Percentiles rank a stretch among this genome's conserved stretches.
Conservation (phyloP, 37 sponge, comb jelly and placozoan species). For the Chondrilla cf. caribensis region DNA sequence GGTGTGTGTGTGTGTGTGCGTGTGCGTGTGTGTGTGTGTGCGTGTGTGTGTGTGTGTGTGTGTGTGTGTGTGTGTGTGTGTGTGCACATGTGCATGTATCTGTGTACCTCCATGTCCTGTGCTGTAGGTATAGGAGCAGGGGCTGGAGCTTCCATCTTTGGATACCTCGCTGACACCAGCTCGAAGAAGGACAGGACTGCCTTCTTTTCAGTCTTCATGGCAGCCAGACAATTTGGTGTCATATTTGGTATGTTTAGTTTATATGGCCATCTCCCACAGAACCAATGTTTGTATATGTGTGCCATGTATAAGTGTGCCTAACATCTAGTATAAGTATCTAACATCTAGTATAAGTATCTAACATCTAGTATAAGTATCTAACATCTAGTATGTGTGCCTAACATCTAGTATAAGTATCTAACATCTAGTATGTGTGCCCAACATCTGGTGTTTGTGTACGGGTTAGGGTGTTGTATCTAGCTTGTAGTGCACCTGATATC, state of each 20-base stretch:
- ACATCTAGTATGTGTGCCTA: too few species aligned
- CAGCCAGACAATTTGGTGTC: conserved; percentile 69
- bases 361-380: too few species aligned
- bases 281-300: too few species aligned
- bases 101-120: not conserved
- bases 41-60: conserved; percentile 15
- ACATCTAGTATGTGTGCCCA: not conserved
- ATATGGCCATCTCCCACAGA: too few species aligned
- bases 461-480: too few species aligned
- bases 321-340: too few species aligned
- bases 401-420: too few species aligned
- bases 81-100: not conserved
- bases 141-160: conserved; percentile 82
- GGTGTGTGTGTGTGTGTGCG: conserved; percentile 33
- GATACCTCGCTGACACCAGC: conserved; percentile 69
- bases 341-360: too few species aligned
- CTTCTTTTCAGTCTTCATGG: conserved; percentile 66
- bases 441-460: not conserved
- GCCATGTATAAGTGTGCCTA: not conserved
- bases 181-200: conserved; percentile 64
- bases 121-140: conserved; percentile 75
- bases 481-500: too few species aligned
- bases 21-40: conserved; percentile 16
- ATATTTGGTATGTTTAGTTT: conserved; percentile 48
- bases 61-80: conserved; percentile 21